Evolutionary conservation across 2,113 vertebrate species (phyloP).

Genomic region (Carassius carassius): DNA sequence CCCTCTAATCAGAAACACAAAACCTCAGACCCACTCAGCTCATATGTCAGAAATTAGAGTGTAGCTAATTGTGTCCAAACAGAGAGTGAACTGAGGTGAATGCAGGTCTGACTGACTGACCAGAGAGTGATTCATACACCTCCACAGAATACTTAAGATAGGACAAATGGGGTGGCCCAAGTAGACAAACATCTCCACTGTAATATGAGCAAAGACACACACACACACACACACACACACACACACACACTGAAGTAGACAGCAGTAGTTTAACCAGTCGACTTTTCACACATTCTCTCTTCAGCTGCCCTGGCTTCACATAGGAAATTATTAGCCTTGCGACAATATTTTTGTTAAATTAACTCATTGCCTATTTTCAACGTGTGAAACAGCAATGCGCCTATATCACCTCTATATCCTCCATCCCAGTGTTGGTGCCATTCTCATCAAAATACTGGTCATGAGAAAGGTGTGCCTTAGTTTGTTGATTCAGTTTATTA

Average conservation of each 20-base stretch:
- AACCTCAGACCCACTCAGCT: conserved; percentile 34
- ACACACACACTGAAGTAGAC: conserved; percentile 56
- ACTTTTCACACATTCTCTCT: conserved; percentile 80
- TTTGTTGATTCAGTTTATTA: conserved; percentile 73
- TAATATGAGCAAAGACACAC: conserved; percentile 71
- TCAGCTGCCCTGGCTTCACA: conserved; percentile 75
- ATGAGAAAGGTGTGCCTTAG: conserved; percentile 70
- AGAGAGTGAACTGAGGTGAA: conserved; percentile 46
- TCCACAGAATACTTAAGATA: conserved; percentile 62
- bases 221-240: conserved; percentile 46
- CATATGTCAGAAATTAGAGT: conserved; percentile 47
- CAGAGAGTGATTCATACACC: conserved; percentile 48
- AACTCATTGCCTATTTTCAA: conserved; percentile 68
- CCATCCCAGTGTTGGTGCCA: conserved; percentile 19
- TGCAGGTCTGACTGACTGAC: conserved; percentile 51
- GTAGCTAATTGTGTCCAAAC: conserved; percentile 44
- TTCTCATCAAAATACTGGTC: conserved; percentile 49
- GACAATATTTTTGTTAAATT: conserved; percentile 89
- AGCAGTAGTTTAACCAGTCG: conserved; percentile 68
- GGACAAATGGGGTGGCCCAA: conserved; percentile 67
- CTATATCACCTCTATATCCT: conserved; percentile 72
- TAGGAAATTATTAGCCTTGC: conserved; percentile 84
- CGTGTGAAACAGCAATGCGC: conserved; percentile 75
- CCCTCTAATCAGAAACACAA: conserved; percentile 22
- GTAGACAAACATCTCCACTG: conserved; percentile 75